Conservation (phyloP, 2,888 invertebrate species). For the Melanchra persicariae region DNA sequence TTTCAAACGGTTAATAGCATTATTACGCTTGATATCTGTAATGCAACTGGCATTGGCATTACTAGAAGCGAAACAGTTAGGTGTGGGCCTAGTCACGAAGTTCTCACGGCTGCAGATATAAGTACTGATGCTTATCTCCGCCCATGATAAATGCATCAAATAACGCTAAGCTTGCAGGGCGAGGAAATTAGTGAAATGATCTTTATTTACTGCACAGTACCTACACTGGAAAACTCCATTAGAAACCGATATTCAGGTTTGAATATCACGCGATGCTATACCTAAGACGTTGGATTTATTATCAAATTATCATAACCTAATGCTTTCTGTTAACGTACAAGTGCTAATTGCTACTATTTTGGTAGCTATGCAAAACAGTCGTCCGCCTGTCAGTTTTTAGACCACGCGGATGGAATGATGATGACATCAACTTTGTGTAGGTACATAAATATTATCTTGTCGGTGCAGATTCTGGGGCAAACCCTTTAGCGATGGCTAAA, state of each 20-base stretch:
- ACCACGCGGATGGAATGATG: slow-evolving; percentile 37
- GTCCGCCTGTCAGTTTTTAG: slow-evolving; percentile 32
- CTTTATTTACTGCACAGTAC: slow-evolving; percentile 44
- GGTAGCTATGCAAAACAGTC: slow-evolving; percentile 43
- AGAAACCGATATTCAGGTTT: slow-evolving; percentile 26
- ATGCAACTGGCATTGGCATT: slow-evolving; percentile 67
- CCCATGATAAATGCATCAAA: slow-evolving; percentile 82
- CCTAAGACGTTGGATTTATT: slow-evolving; percentile 26
- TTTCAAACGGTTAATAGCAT: slow-evolving; percentile 48
- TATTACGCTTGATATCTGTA: slow-evolving; percentile 57
- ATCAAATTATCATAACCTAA: slow-evolving; percentile 51
- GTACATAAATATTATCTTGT: slow-evolving; percentile 59
- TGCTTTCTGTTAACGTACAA: slow-evolving; percentile 52
- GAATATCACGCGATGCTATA: slow-evolving; percentile 29
- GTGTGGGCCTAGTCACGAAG: slow-evolving; percentile 80
- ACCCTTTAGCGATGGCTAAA: slow-evolving; percentile 69
- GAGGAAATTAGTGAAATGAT: slow-evolving; percentile 55
- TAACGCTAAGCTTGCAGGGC: slow-evolving; percentile 60
- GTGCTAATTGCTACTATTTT: slow-evolving; percentile 59
- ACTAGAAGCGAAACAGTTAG: slow-evolving; percentile 68
- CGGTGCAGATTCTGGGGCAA: slow-evolving; percentile 68
- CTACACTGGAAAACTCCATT: slow-evolving; percentile 23
- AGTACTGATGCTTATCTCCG: slow-evolving; percentile 83
- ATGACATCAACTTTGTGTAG: slow-evolving; percentile 66
- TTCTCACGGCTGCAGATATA: slow-evolving; percentile 86